These are phyloP conservation scores for Phyllopteryx taeniolatus DNA, from an alignment of 2,113 vertebrate genomes.

Conservation along the genomic window DNA sequence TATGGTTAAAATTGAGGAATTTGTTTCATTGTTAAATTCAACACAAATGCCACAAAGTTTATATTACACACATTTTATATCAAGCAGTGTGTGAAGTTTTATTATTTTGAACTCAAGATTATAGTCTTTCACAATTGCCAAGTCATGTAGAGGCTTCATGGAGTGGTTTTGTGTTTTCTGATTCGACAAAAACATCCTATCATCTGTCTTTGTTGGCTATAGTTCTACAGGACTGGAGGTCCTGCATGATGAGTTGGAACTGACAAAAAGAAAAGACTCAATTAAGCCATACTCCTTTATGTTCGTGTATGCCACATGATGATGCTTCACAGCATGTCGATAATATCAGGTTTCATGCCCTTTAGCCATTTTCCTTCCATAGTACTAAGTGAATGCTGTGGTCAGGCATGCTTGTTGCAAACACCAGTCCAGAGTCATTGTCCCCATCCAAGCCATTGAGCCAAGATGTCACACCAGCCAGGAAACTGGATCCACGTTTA, in stretches of 20 bases:
- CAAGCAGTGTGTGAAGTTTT: neutral
- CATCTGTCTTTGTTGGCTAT: no score
- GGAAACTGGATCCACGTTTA: constrained; percentile 95
- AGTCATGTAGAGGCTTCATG: neutral
- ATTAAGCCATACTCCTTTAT: neutral
- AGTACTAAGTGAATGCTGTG: constrained; percentile 98
- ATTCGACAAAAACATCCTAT: neutral
- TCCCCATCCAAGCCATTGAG: constrained; percentile 89
- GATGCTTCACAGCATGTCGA: neutral
- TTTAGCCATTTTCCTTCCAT: constrained; percentile 92
- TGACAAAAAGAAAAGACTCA: neutral
- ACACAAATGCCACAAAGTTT: neutral
- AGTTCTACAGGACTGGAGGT: neutral
- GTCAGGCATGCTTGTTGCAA: constrained; percentile 98
- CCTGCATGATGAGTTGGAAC: neutral
- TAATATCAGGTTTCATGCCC: neutral
- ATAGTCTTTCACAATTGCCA: neutral
- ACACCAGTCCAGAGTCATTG: constrained; percentile 93
- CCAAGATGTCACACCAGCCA: constrained; percentile 93
- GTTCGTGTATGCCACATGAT: neutral
- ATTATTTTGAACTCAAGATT: neutral
- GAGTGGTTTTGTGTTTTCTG: neutral
- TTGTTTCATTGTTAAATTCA: neutral
- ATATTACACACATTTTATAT: neutral
- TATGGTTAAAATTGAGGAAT: neutral